These are phyloP conservation scores for Drosophila neonasuta DNA, from an alignment of 2,888 invertebrate genomes.

Conservation along the genomic window DNA sequence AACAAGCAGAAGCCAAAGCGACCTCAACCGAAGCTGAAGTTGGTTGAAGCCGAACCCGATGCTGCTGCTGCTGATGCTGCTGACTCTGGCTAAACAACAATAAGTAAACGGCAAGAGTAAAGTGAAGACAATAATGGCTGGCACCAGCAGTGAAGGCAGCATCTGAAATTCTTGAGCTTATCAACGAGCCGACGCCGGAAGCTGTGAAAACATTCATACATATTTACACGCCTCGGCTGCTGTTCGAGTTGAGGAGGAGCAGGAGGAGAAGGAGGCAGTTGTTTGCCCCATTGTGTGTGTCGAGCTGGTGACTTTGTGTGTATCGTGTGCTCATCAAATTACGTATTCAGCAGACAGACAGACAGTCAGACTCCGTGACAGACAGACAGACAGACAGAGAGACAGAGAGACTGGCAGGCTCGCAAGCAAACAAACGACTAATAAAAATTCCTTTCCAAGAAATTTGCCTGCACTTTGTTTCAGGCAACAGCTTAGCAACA, in stretches of 20 bases:
- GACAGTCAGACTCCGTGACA: conserved; percentile 27
- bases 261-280: neutral
- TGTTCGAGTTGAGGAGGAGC: conserved; percentile 14
- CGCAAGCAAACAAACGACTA: conserved; percentile 39
- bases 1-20: conserved; percentile 53
- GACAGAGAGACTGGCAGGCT: conserved; percentile 20
- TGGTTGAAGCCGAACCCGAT: conserved; percentile 20
- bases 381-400: conserved; percentile 23
- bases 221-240: conserved; percentile 68
- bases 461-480: conserved; percentile 40
- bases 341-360: conserved; percentile 64
- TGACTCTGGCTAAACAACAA: conserved; percentile 31
- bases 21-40: conserved; percentile 14
- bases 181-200: conserved; percentile 71
- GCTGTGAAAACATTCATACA: conserved; percentile 72
- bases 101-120: conserved; percentile 9
- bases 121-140: conserved; percentile 41
- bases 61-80: conserved; percentile 11
- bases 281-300: conserved; percentile 46
- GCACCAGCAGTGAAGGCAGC: conserved; percentile 49
- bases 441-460: conserved; percentile 55
- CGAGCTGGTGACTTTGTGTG: conserved; percentile 36
- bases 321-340: conserved; percentile 68
- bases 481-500: conserved; percentile 18
- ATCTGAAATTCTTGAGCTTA: conserved; percentile 73